A percentile compares a stretch with the other conserved stretches of the same genome.
These are phyloP conservation scores for Diarsia dahlii DNA, from an alignment of 2,888 invertebrate species.

Conservation along the genomic window DNA sequence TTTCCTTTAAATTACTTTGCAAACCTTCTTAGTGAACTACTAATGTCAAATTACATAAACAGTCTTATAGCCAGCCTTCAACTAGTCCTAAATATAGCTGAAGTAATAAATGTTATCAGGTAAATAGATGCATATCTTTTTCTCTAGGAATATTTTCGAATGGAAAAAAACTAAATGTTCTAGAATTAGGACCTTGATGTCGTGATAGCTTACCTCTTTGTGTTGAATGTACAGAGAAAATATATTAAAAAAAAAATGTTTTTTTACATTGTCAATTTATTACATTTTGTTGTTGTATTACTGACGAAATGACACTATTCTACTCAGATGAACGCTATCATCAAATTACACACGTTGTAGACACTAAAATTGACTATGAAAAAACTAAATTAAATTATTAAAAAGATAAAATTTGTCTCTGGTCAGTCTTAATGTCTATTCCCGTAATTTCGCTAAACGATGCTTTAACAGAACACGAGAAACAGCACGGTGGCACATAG, in stretches of 20 bases:
- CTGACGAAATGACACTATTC: slow-evolving; percentile 75
- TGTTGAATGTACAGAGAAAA: slow-evolving; percentile 74
- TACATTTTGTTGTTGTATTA: slow-evolving; percentile 55
- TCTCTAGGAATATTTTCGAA: slow-evolving; percentile 89
- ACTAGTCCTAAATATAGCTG: slow-evolving; percentile 82
- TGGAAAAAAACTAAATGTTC: slow-evolving; percentile 84
- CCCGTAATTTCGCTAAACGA: slow-evolving; percentile 68
- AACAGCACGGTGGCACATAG: slow-evolving; percentile 81
- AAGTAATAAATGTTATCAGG: slow-evolving; percentile 85
- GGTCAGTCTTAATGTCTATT: slow-evolving; percentile 72
- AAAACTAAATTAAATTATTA: slow-evolving; percentile 25
- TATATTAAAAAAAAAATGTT: slow-evolving; percentile 58
- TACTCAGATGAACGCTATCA: slow-evolving; percentile 66
- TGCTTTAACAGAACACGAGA: slow-evolving; percentile 77
- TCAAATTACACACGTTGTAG: slow-evolving; percentile 59
- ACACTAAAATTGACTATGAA: slow-evolving; percentile 63
- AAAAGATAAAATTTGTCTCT: slow-evolving; percentile 7
- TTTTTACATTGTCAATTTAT: slow-evolving; percentile 53
- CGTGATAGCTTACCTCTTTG: slow-evolving; percentile 85
- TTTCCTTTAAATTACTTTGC: slow-evolving; percentile 54
- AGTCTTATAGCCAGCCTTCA: slow-evolving; percentile 80
- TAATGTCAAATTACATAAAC: slow-evolving; percentile 76
- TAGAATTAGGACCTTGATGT: slow-evolving; percentile 87
- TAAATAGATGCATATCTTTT: slow-evolving; percentile 90
- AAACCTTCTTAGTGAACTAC: slow-evolving; percentile 52